Conservation (phyloP, 2,888 invertebrate species). For the Bugulina stolonifera region DNA sequence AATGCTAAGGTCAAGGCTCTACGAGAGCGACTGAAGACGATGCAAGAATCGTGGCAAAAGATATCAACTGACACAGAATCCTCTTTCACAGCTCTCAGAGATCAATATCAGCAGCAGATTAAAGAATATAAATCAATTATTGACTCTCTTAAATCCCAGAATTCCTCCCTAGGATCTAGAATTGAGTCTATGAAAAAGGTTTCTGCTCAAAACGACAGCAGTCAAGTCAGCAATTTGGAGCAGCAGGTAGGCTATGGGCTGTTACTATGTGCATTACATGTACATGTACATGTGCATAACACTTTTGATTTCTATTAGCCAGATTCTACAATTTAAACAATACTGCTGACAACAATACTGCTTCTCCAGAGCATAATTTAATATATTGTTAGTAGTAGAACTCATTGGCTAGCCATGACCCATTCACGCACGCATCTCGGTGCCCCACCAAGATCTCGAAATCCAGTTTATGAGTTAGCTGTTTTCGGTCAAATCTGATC, state of each 20-base stretch:
- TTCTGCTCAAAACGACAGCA: background rate
- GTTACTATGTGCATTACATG: too few species aligned
- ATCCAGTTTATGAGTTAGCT: too few species aligned
- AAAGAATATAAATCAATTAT: conserved; percentile 23
- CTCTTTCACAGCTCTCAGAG: conserved; percentile 11
- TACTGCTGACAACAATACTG: too few species aligned
- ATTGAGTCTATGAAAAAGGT: conserved; percentile 20
- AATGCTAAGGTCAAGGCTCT: conserved; percentile 16
- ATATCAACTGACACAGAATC: conserved; percentile 5
- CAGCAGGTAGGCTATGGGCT: conserved; percentile 21
- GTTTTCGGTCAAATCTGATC: too few species aligned
- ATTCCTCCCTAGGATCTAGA: background rate
- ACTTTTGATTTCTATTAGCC: too few species aligned
- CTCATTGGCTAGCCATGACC: too few species aligned
- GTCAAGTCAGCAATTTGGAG: conserved; percentile 15
- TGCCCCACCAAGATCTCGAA: too few species aligned
- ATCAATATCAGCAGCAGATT: conserved; percentile 25
- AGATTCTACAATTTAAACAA: too few species aligned
- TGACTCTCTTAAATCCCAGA: conserved; percentile 9
- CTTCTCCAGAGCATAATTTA: too few species aligned
- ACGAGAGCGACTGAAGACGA: conserved; percentile 2
- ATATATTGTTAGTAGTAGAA: too few species aligned
- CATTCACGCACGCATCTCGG: too few species aligned
- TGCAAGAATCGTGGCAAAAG: conserved; percentile 23
- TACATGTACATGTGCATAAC: too few species aligned